phyloP scores from a whole-genome alignment of 2,113 vertebrate species.

The Poeciliopsis occidentalis region DNA sequence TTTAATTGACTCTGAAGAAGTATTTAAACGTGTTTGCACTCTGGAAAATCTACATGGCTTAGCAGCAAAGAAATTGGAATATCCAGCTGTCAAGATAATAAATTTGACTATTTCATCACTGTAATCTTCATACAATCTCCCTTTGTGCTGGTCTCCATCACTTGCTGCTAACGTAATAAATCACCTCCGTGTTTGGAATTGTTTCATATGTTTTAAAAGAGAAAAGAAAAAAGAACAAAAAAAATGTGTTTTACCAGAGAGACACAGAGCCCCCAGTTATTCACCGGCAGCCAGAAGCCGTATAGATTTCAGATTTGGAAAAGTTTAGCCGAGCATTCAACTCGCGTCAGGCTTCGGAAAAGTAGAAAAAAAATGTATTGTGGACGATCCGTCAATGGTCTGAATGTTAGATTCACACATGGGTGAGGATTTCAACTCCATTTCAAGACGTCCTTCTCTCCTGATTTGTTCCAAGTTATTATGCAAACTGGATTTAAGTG shows the following conservation, averaged over 20 bases:
- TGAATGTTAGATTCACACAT: no score
- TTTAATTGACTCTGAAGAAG: conserved; percentile 77
- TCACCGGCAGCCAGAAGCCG: conserved; percentile 37
- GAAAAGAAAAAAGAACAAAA: conserved; percentile 35
- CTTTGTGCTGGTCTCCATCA: conserved; percentile 66
- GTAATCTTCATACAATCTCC: conserved; percentile 77
- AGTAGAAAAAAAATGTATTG: neutral
- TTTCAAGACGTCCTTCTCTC: no score
- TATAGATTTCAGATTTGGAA: conserved; percentile 38
- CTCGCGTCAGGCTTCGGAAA: conserved; percentile 15
- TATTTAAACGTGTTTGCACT: conserved; percentile 77
- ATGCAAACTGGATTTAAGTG: no score
- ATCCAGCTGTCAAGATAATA: conserved; percentile 80
- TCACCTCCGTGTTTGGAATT: conserved; percentile 66
- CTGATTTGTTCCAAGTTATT: no score
- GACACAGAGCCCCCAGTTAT: conserved; percentile 30
- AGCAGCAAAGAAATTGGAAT: conserved; percentile 75
- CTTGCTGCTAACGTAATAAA: conserved; percentile 67
- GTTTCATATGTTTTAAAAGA: conserved; percentile 51
- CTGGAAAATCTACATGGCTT: conserved; percentile 71
- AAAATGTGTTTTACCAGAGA: conserved; percentile 48
- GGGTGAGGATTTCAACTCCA: no score
- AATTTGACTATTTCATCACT: conserved; percentile 78
- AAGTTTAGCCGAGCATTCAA: conserved; percentile 47
- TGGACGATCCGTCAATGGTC: neutral